Conservation (phyloP, 1,140 invertebrate species). For the Eueides isabella region DNA sequence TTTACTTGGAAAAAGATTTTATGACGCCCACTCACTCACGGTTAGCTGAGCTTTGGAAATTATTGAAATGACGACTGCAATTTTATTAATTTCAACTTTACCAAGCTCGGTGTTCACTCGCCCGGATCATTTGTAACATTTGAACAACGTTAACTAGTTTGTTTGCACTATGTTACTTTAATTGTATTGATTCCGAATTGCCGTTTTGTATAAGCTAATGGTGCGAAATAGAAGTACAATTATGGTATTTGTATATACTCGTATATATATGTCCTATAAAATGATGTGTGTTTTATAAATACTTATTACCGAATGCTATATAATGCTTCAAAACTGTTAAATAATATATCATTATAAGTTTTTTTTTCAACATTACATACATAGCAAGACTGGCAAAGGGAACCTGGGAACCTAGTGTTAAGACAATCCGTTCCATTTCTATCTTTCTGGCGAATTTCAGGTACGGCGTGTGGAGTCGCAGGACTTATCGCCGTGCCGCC, state of each 20-base stretch:
- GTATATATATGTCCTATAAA: neutral
- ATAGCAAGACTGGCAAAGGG: too few species aligned
- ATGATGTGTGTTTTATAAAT: neutral
- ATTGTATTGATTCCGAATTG: constrained; percentile 11
- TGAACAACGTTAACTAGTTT: constrained; percentile 5
- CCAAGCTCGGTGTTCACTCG: neutral
- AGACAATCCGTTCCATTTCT: too few species aligned
- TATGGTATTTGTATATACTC: neutral
- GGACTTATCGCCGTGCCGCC: too few species aligned
- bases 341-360: too few species aligned
- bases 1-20: too few species aligned
- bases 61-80: neutral
- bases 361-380: too few species aligned
- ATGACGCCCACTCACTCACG: neutral
- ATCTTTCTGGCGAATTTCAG: too few species aligned
- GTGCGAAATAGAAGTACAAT: neutral
- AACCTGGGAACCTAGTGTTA: too few species aligned
- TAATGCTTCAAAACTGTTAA: too few species aligned
- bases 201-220: neutral
- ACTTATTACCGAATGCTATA: too few species aligned
- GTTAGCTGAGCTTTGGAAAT: neutral
- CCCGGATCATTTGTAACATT: neutral
- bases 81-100: constrained; percentile 3
- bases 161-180: constrained; percentile 10
- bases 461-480: too few species aligned